These are phyloP conservation scores for Podarcis muralis DNA, from an alignment of 2,113 vertebrate genomes.

Conservation along the genomic window DNA sequence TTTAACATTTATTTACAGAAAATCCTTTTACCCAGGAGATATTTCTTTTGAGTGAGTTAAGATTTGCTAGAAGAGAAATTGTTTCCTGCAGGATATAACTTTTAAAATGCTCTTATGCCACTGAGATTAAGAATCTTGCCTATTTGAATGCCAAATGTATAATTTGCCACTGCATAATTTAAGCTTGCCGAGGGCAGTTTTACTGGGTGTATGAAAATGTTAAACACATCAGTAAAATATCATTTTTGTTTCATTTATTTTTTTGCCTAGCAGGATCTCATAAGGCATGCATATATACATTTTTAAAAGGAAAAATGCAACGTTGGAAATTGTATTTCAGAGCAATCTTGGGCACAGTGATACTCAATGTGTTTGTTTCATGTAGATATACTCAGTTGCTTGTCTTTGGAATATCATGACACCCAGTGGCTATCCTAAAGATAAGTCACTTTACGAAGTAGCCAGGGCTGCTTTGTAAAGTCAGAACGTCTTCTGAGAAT, in stretches of 20 bases:
- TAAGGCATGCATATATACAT: background rate
- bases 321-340: background rate
- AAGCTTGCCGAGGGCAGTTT: slow-evolving; percentile 36
- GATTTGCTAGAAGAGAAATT: background rate
- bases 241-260: background rate
- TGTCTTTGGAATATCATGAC: slow-evolving; percentile 30
- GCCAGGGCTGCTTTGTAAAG: background rate
- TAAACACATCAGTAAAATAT: background rate
- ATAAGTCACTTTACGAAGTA: no score
- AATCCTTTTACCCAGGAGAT: background rate
- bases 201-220: background rate
- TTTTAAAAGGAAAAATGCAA: background rate
- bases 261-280: background rate
- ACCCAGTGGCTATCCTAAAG: background rate
- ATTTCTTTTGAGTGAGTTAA: background rate
- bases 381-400: slow-evolving; percentile 28
- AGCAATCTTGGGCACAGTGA: slow-evolving; percentile 3
- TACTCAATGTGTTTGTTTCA: slow-evolving; percentile 18
- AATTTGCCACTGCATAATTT: background rate
- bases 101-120: background rate
- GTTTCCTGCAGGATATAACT: background rate
- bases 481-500: no score
- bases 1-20: background rate
- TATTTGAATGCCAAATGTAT: background rate
- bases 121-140: slow-evolving; percentile 15